phyloP scores from a whole-genome alignment of 2,888 invertebrate species.

The Tenthredo notha region DNA sequence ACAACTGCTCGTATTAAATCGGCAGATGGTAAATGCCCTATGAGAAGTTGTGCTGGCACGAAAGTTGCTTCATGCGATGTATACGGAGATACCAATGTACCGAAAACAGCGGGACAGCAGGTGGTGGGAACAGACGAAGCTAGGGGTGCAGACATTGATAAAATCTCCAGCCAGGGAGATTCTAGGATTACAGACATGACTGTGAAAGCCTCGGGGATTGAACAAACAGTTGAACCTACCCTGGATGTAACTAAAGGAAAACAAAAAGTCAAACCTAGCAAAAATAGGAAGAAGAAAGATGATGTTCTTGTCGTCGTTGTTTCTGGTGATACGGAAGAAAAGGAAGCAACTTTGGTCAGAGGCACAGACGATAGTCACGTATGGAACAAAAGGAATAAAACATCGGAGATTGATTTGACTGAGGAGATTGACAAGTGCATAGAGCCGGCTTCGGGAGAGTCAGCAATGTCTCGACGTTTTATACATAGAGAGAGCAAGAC shows the following conservation, averaged over 20 bases:
- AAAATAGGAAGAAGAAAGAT: slow-evolving; percentile 43
- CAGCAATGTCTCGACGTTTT: slow-evolving; percentile 1
- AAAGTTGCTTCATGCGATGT: neutral
- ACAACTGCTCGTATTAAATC: neutral
- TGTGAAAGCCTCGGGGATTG: neutral
- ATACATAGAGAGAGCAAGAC: neutral
- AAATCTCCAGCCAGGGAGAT: neutral
- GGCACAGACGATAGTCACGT: slow-evolving; percentile 8
- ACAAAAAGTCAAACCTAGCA: slow-evolving; percentile 1
- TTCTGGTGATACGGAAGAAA: neutral
- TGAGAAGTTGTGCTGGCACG: neutral
- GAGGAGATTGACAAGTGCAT: slow-evolving; percentile 63
- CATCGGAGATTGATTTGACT: slow-evolving; percentile 59
- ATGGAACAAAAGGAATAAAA: slow-evolving; percentile 62
- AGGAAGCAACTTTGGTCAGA: slow-evolving; percentile 3
- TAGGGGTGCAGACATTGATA: neutral
- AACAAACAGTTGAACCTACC: neutral
- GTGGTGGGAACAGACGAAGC: neutral
- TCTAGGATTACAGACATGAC: neutral
- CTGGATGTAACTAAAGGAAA: slow-evolving; percentile 32
- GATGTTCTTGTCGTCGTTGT: slow-evolving; percentile 46
- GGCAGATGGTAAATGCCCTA: neutral
- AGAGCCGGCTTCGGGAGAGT: slow-evolving; percentile 38
- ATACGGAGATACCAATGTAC: neutral
- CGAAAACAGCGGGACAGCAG: neutral